A percentile compares a stretch with the other conserved stretches of the same genome.
Evolutionary conservation across 1,140 invertebrate genomes (phyloP).

Genomic region (Diabrotica virgifera): DNA sequence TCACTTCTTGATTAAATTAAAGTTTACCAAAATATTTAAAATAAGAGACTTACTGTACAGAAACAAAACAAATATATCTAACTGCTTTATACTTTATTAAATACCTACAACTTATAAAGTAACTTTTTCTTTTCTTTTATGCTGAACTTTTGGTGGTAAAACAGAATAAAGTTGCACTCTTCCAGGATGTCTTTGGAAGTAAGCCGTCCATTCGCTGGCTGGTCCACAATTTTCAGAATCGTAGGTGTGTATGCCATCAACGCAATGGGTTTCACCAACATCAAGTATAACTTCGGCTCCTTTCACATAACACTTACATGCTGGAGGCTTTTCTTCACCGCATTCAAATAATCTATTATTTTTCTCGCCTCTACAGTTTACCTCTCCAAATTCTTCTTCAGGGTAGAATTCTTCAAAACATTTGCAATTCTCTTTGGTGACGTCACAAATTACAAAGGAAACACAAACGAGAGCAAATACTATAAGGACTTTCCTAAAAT

Average conservation of each 20-base stretch:
- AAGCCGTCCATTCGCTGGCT: conserved; percentile 17
- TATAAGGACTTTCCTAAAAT: too few species aligned
- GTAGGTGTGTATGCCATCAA: background rate
- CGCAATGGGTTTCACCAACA: conserved; percentile 27
- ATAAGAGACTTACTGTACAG: too few species aligned
- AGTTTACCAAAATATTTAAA: too few species aligned
- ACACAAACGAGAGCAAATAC: too few species aligned
- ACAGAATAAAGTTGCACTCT: background rate
- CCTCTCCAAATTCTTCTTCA: conserved; percentile 9
- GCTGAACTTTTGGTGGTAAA: too few species aligned
- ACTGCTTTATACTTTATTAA: too few species aligned
- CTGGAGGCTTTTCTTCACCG: conserved; percentile 26
- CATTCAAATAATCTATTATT: conserved; percentile 27
- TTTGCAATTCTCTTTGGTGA: conserved; percentile 18
- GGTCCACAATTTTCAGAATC: conserved; percentile 11
- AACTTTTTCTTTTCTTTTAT: too few species aligned
- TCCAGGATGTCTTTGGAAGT: conserved; percentile 22
- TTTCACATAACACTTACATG: conserved; percentile 23
- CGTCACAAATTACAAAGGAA: background rate
- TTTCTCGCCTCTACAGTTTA: conserved; percentile 23
- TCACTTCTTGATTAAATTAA: too few species aligned
- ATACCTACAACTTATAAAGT: too few species aligned
- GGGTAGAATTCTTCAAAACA: conserved; percentile 30
- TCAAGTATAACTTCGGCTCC: conserved; percentile 25
- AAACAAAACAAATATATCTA: too few species aligned